Evolutionary conservation across 2,888 invertebrate genomes (phyloP), one percentile per base, ranked within the genome.

Genomic region (Drymonia ruficornis): DNA sequence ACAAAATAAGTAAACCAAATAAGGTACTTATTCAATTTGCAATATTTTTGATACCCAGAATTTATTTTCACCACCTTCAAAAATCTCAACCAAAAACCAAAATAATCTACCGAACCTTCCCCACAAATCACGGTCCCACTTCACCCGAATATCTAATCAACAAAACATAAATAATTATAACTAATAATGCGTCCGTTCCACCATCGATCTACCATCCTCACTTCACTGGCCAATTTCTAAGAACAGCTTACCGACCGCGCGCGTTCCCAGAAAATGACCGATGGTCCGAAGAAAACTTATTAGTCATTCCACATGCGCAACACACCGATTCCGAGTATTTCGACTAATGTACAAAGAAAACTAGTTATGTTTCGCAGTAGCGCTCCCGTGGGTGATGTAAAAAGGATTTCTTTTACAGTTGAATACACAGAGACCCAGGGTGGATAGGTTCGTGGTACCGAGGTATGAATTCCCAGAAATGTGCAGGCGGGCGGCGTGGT

Each of bases 371-470:
- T 78, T 77, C 77, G 59, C 64, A 66, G 74, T 77, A 80, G 61
- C 58, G 60, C 72, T 64, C 68, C 57, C 56, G 61, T 53, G 50
- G 43, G 65, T 53, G 34, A 2, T 51, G 60, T 59, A 63, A 72
- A 75, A 75, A 74, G 61, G 19, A 49, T 50, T 46, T 59, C 13
- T 60, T 67, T 82, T 82, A 57, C 84, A 91, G 91, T 66, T 70
- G 59, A 83, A 82, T 65, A 70, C 67, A 11, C 83, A 83, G 52
- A 75, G 80, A 52, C 72, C 79, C 50, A 76, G 84, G n/a, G 68
- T 80, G 19, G 91, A 91, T 69, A 77, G 91, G 61, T 91, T 91
- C 74, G 80, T 91, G 61, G 65, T 79, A 15, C 78, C 85, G n/a
- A 81, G 91, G 50, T 80, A 81, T 15, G 74, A 70, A 18, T 64